Base-by-base conservation (phyloP, 2,888 invertebrate genomes). In the Ptychoptera contaminata region DNA sequence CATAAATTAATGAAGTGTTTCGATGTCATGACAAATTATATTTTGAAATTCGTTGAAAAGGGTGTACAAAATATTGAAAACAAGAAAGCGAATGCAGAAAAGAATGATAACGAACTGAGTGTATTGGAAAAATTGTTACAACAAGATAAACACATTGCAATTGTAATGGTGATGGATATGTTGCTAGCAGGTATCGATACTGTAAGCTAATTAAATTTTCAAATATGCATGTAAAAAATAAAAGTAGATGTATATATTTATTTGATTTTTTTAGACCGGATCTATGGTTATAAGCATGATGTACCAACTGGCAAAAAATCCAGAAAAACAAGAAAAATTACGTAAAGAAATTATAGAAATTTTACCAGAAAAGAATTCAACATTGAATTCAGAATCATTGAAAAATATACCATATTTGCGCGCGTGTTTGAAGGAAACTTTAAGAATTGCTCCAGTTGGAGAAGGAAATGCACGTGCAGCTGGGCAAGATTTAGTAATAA, bases 171-270 rank as follows among this genome's bases (percentile, higher is more conserved):
- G 1, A 69, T 75, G 51, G 82, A 82, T 57, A 75, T 82, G 74
- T 54, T 82, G 29, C 63, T 74, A 40, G 81, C 79, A 38, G 82
- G 82, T 45, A 71, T 79, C 36, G 82, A 83, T 57, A 81, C 82
- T 44, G 81, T 85, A 63, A 67, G 65, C 9, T 39, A 4, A 7
- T 16, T 2, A 2, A 10, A 10, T 30, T n/a, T 31, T 16, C 16
- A 16, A 39, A 3, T 6, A 39, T 2, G 34, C n/a, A 8, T 8
- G 3, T 23, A 8, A 16, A 16, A n/a, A 38, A 30, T 30, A 40
- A 23, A 32, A 9, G 9, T 3, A 32, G 34, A 12, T 31, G 29
- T 30, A 40, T 29, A 12, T 29, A 29, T 40, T 31, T 31, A 16
- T 30, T 36, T 37, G 29, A 3, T 15, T 45, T 16, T 61, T 59